These are phyloP conservation scores for Otocyon megalotis DNA, from an alignment of 2,113 vertebrate genomes.

Conservation along the genomic window DNA sequence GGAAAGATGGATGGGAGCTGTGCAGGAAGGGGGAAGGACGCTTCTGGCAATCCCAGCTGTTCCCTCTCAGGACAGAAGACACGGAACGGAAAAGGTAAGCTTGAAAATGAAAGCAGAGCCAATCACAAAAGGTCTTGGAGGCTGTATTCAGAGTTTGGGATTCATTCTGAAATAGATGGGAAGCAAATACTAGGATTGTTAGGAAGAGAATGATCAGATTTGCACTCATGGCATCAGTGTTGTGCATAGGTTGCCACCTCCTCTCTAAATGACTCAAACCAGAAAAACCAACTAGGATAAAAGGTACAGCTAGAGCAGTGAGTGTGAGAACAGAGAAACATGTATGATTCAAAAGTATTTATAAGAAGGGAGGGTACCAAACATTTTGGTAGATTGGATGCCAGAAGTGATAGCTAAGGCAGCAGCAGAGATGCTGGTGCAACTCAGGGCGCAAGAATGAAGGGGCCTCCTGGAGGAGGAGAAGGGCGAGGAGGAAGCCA, in stretches of 20 bases:
- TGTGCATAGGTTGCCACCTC: not conserved
- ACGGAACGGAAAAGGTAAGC: not conserved
- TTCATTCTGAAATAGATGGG: not conserved
- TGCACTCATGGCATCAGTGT: not conserved
- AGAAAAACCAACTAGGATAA: not conserved
- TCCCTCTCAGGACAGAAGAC: not conserved
- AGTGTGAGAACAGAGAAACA: not conserved
- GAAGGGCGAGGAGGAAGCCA: fast-evolving
- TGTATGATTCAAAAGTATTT: not conserved
- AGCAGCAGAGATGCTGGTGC: not conserved
- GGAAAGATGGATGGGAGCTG: not conserved
- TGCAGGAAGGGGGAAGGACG: not conserved
- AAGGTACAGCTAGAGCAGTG: not conserved
- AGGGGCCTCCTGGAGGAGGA: not conserved
- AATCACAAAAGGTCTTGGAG: not conserved
- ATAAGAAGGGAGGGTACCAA: not conserved
- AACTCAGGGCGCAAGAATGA: not conserved
- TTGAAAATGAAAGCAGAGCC: not conserved
- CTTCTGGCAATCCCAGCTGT: too few species aligned
- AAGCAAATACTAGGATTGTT: not conserved
- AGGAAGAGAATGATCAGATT: not conserved
- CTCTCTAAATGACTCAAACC: not conserved
- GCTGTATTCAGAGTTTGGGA: not conserved
- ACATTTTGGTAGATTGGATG: not conserved
- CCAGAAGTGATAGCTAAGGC: not conserved